Percentiles rank a stretch among this genome's conserved stretches.
Conservation (phyloP, 2,797 vertebrate genomes). For the Carduelis carduelis region DNA sequence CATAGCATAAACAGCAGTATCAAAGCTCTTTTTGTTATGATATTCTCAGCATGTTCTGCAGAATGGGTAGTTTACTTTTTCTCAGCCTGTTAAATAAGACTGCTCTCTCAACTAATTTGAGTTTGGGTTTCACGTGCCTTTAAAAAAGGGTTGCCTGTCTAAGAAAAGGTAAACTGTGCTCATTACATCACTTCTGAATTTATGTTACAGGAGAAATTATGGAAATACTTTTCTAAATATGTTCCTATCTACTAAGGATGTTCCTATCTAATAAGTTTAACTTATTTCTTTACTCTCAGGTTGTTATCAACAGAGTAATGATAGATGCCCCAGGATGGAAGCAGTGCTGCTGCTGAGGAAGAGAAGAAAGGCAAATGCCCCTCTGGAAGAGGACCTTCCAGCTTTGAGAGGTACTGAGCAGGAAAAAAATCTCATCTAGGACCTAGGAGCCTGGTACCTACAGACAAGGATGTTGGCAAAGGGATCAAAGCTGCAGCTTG, state of each 20-base stretch:
- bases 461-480: background rate
- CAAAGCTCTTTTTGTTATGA: background rate
- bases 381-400: background rate
- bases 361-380: background rate
- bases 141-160: background rate
- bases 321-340: background rate
- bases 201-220: background rate
- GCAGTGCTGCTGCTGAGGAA: background rate
- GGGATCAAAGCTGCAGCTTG: rapidly evolving
- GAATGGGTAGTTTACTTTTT: background rate
- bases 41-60: background rate
- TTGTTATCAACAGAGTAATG: background rate
- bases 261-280: background rate
- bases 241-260: background rate
- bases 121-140: background rate
- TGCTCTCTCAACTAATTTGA: background rate
- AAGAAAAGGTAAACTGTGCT: background rate
- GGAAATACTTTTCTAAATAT: background rate
- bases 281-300: background rate
- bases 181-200: background rate
- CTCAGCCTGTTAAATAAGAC: background rate
- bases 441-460: background rate
- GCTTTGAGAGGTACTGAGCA: background rate
- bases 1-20: background rate
- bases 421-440: background rate